Percentiles rank a stretch among this genome's conserved stretches.
These are phyloP conservation scores for Gasterosteus nipponicus DNA, from an alignment of 2,113 vertebrate genomes.

Conservation along the genomic window DNA sequence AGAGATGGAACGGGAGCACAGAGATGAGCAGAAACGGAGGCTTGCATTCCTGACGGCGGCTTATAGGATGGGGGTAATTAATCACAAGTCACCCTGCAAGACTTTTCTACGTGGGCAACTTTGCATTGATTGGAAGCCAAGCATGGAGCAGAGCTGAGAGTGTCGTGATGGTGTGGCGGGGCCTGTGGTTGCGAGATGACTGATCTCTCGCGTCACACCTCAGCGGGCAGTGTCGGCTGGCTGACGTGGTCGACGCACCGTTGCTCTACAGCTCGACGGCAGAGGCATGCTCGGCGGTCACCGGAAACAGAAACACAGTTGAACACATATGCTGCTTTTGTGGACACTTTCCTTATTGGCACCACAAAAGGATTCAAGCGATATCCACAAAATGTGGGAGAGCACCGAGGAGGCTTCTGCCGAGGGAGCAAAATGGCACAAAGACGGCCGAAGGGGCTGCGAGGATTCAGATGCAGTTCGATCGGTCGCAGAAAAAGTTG, in stretches of 20 bases:
- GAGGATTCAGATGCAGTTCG: conserved; percentile 41
- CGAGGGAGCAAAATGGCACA: conserved; percentile 29
- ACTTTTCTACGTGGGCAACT: conserved; percentile 70
- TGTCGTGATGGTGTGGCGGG: conserved; percentile 63
- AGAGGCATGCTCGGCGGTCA: conserved; percentile 14
- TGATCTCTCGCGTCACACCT: conserved; percentile 66
- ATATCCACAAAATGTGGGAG: conserved; percentile 16
- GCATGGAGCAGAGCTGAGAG: conserved; percentile 60
- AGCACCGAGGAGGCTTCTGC: conserved; percentile 9
- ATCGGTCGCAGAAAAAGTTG: conserved; percentile 44
- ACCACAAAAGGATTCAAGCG: conserved; percentile 37
- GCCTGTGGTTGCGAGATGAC: conserved; percentile 53
- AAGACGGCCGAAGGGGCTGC: conserved; percentile 30
- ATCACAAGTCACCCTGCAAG: conserved; percentile 61
- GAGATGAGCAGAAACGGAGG: conserved; percentile 27
- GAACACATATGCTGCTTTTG: background rate
- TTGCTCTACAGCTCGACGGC: background rate
- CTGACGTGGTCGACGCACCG: conserved; percentile 25
- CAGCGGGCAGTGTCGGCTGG: conserved; percentile 56
- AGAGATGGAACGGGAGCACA: conserved; percentile 42
- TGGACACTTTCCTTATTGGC: conserved; percentile 5
- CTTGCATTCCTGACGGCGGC: conserved; percentile 53
- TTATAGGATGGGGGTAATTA: conserved; percentile 51
- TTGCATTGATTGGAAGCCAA: conserved; percentile 58
- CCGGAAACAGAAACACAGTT: conserved; percentile 33